phyloP scores from a whole-genome alignment of 2,888 invertebrate species.

The Lithosia quadra region DNA sequence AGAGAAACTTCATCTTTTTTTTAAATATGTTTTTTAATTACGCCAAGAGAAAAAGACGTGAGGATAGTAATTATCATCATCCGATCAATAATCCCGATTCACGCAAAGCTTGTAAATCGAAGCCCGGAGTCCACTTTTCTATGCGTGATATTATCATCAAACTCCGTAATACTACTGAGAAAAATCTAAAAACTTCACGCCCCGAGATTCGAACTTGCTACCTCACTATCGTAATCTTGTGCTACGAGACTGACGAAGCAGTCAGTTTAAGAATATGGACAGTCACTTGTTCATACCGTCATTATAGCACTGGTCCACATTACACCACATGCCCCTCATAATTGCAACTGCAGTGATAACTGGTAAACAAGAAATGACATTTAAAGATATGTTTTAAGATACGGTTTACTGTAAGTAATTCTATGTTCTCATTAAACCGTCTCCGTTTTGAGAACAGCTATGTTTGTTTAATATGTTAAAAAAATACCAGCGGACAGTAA shows the following conservation, averaged over 20 bases:
- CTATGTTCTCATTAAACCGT: not conserved
- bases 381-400: conserved; percentile 18
- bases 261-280: conserved; percentile 2
- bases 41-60: too few species aligned
- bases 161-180: too few species aligned
- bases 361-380: conserved; percentile 13
- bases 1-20: too few species aligned
- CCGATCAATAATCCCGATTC: too few species aligned
- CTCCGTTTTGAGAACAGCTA: conserved; percentile 5
- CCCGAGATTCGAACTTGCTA: not conserved
- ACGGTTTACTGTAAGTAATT: conserved; percentile 7
- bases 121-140: too few species aligned
- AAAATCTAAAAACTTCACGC: too few species aligned
- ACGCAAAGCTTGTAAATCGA: too few species aligned
- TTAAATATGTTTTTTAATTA: too few species aligned
- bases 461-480: conserved; percentile 3
- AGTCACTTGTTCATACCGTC: conserved; percentile 1
- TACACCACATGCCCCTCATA: conserved; percentile 13
- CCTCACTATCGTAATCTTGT: not conserved
- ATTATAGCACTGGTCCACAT: conserved; percentile 15
- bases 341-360: conserved; percentile 32
- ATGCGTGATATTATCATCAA: too few species aligned
- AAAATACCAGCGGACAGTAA: conserved; percentile 4
- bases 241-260: not conserved
- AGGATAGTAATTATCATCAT: too few species aligned